Conservation (phyloP, 2,113 vertebrate species). For the Mormyrus iriodes region DNA sequence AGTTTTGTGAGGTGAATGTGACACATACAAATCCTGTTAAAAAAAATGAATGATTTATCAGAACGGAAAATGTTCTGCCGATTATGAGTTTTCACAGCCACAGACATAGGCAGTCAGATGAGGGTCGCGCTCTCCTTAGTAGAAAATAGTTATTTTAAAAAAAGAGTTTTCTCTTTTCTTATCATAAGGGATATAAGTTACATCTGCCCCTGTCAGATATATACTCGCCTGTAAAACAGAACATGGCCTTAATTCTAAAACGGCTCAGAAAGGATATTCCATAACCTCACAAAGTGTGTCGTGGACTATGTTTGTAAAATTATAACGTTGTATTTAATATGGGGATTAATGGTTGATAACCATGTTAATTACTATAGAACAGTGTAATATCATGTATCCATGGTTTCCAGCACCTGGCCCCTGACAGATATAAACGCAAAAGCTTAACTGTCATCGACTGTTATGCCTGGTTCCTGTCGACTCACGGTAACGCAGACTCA, state of each 20-base stretch:
- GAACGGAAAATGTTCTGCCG: not conserved
- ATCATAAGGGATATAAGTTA: not conserved
- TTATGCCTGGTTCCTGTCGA: not conserved
- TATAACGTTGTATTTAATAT: not conserved
- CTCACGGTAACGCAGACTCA: not conserved
- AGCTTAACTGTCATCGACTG: not conserved
- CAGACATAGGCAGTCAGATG: not conserved
- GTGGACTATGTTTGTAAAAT: not conserved
- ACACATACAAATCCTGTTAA: not conserved
- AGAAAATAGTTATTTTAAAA: not conserved
- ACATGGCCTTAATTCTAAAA: not conserved
- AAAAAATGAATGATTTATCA: not conserved
- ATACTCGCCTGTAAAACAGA: not conserved
- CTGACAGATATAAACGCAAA: not conserved
- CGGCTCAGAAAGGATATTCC: not conserved
- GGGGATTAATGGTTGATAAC: not conserved
- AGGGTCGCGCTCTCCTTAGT: not conserved
- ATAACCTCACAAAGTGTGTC: not conserved
- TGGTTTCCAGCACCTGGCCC: not conserved
- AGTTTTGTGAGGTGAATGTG: conserved; percentile 1
- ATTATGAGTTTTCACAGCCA: not conserved
- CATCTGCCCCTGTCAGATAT: not conserved
- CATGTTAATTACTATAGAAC: not conserved
- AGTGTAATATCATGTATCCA: not conserved
- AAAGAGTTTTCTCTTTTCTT: not conserved